Base-by-base conservation (phyloP, 1,140 invertebrate species). In the Mizuhopecten yessoensis region DNA sequence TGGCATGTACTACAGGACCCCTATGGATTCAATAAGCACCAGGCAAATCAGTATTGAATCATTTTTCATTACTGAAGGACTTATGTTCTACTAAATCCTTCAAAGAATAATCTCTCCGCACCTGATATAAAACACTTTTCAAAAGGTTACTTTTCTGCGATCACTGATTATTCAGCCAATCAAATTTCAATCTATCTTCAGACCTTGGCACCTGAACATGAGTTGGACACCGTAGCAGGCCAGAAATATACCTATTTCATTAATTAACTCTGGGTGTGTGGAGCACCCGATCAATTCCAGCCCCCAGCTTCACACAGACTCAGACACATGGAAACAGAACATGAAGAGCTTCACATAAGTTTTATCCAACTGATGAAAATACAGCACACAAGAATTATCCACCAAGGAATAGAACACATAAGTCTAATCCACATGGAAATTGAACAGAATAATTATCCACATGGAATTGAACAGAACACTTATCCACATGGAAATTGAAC, bases 81-180 rank as follows among this genome's bases (percentile, higher is more conserved):
- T 75, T 29, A 29, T 75, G 57, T 75, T 75, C 57, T 75, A 29
- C 57, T 75, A 75, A 75, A 75, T 7, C 57, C 23, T 29, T n/a
- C 57, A n/a, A 75, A 75, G 57, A 75, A n/a, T 75, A 75, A 75
- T 75, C 57, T 75, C 57, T 29, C n/a, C 57, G n/a, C 57, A 75
- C 57, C 57, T 29, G 57, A 75, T 75, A 75, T 75, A 23, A 75
- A 29, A 75, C n/a, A 29, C 1, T 29, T 29, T 29, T 75, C 57
- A 75, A 75, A 75, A 75, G 57, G n/a, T n/a, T 29, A 29, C 23
- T 29, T 75, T 75, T n/a, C 57, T 75, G 57, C n/a, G 29, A 75
- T 75, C 57, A 75, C 1, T 75, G 57, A 75, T 75, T 75, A 29
- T n/a, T 75, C 57, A 75, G n/a, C 57, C 57, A 29, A 75, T 75